These are phyloP conservation scores for human (Homo sapiens) DNA, from an alignment of 2,113 vertebrate species.

Conservation along the genomic window GRCh38 chr12:130072501-130073000, in stretches of 20 bases:
- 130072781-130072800: not conserved
- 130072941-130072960: rapidly evolving
- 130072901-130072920: too few species aligned
- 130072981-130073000: rapidly evolving
- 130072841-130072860: rapidly evolving
- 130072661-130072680: not conserved
- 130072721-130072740: too few species aligned
- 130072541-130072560: too few species aligned
- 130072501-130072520: not conserved
- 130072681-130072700: not conserved
- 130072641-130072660: not conserved
- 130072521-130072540: too few species aligned
- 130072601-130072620: not conserved
- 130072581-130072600: rapidly evolving
- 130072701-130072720: not conserved
- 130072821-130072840: not conserved
- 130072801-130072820: not conserved
- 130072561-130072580: too few species aligned
- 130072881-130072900: not conserved
- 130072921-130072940: rapidly evolving
- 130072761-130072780: rapidly evolving
- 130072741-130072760: not conserved
- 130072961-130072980: not conserved
- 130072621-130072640: not conserved
- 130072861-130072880: rapidly evolving